These are phyloP conservation scores for Drosophila sproati DNA, from an alignment of 1,140 invertebrate species.

Conservation along the genomic window DNA sequence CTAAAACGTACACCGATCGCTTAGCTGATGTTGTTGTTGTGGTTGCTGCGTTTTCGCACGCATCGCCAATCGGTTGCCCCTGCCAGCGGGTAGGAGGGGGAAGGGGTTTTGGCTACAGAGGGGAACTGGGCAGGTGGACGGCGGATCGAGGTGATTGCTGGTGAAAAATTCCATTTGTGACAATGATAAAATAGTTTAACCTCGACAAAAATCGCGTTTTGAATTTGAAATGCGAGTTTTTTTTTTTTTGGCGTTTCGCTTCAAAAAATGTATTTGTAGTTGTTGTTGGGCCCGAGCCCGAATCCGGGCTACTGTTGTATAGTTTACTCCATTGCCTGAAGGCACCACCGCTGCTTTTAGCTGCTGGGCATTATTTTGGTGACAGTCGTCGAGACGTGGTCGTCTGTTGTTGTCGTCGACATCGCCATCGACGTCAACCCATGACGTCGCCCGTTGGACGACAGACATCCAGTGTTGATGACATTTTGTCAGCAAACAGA, in stretches of 20 bases:
- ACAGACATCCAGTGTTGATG: constrained; percentile 12
- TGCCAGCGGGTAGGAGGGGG: constrained; percentile 20
- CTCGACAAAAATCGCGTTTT: constrained; percentile 80
- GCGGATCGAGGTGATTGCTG: constrained; percentile 62
- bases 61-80: constrained; percentile 58
- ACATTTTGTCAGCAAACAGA: constrained; percentile 9
- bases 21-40: constrained; percentile 24
- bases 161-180: constrained; percentile 83
- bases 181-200: constrained; percentile 84
- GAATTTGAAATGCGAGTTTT: constrained; percentile 78
- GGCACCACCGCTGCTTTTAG: constrained; percentile 23
- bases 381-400: constrained; percentile 55
- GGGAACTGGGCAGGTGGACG: constrained; percentile 41
- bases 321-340: constrained; percentile 24
- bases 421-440: constrained; percentile 2
- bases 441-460: constrained; percentile 28
- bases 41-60: constrained; percentile 80
- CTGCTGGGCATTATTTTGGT: constrained; percentile 63
- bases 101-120: constrained; percentile 5
- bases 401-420: constrained; percentile 11
- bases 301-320: constrained; percentile 55
- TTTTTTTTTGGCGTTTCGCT: constrained; percentile 66
- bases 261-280: constrained; percentile 66
- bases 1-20: constrained; percentile 71
- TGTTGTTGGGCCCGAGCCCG: constrained; percentile 15